phyloP scores from a whole-genome alignment of 2,888 invertebrate genomes.

The Brachypterus glaber region DNA sequence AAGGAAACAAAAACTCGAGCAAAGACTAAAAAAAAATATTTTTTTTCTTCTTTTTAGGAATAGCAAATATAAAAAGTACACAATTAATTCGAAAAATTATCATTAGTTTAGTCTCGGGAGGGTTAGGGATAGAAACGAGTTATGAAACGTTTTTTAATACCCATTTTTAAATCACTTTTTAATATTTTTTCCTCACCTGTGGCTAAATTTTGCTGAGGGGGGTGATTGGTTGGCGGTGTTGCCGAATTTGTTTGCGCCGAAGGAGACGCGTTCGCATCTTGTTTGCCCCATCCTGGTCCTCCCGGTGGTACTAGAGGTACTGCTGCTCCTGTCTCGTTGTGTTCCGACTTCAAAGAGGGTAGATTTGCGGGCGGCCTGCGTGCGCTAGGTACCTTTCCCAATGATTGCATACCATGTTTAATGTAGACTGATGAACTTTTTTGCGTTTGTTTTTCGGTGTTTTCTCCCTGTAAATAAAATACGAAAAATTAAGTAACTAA shows the following conservation, averaged over 20 bases:
- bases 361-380: constrained; percentile 98
- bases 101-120: too few species aligned
- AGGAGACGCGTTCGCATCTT: constrained; percentile 44
- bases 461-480: constrained; percentile 65
- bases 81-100: too few species aligned
- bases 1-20: too few species aligned
- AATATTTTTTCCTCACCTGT: too few species aligned
- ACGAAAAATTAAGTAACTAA: too few species aligned
- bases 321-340: constrained; percentile 66
- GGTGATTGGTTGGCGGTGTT: constrained; percentile 14
- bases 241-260: constrained; percentile 29
- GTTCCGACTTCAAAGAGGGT: constrained; percentile 98
- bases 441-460: constrained; percentile 77
- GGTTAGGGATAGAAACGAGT: too few species aligned
- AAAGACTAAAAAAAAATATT: too few species aligned
- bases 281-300: constrained; percentile 67
- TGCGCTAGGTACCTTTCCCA: constrained; percentile 98
- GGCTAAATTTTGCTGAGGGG: constrained; percentile 19
- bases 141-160: too few species aligned
- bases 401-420: constrained; percentile 99
- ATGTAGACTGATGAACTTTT: constrained; percentile 78
- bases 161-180: too few species aligned
- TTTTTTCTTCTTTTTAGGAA: too few species aligned
- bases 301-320: constrained; percentile 70
- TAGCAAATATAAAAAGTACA: too few species aligned